Evolutionary conservation across 2,888 invertebrate species (phyloP).

Genomic region (Leistus spinibarbis): DNA sequence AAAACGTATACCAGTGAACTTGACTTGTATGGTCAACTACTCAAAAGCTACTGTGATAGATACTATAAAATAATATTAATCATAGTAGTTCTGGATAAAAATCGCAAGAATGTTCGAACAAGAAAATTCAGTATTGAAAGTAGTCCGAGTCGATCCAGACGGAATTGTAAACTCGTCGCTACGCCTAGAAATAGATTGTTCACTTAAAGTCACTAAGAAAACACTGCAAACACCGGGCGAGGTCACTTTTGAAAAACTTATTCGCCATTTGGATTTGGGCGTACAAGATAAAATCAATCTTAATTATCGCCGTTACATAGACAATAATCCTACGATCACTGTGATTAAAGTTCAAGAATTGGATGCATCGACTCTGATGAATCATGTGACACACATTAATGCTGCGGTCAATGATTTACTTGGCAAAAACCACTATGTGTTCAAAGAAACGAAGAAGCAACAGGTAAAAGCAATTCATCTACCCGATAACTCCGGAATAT

Average conservation of each 20-base stretch:
- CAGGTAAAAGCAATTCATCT: conserved; percentile 43
- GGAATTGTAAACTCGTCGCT: conserved; percentile 46
- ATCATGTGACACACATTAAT: conserved; percentile 45
- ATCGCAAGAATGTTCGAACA: conserved; percentile 47
- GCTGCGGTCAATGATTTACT: conserved; percentile 41
- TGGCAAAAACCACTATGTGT: conserved; percentile 41
- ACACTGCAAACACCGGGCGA: conserved; percentile 45
- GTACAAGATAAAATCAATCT: conserved; percentile 45
- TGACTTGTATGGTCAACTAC: not conserved
- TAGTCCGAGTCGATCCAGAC: conserved; percentile 48
- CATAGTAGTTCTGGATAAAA: conserved; percentile 48
- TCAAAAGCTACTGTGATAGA: conserved; percentile 34
- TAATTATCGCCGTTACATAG: conserved; percentile 43
- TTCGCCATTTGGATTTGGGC: conserved; percentile 35
- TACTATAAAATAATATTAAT: conserved; percentile 12
- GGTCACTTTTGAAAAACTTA: conserved; percentile 43
- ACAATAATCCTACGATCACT: conserved; percentile 47
- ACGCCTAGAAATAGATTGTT: conserved; percentile 50
- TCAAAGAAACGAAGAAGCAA: conserved; percentile 17
- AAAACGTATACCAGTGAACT: not conserved
- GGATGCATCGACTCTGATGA: conserved; percentile 47
- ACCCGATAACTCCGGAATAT: conserved; percentile 50
- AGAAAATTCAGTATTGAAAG: conserved; percentile 50
- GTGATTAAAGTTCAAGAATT: conserved; percentile 48
- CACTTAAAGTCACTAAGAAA: conserved; percentile 49